Evolutionary conservation across 2,113 vertebrate species (phyloP).

Genomic region (Chloropsis cyanopogon): DNA sequence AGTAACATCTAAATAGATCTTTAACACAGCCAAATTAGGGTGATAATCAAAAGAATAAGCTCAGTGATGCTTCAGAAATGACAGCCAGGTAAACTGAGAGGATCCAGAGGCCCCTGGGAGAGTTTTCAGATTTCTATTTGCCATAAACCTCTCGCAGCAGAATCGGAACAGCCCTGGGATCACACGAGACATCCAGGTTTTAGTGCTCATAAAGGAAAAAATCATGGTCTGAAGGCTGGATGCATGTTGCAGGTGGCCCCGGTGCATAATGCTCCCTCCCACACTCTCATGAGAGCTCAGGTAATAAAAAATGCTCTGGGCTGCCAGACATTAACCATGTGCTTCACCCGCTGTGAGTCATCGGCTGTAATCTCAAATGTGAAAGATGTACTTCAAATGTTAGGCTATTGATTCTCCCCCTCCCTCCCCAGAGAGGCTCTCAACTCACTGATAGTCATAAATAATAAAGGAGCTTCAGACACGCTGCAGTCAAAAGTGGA

Average conservation of each 20-base stretch:
- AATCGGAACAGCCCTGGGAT: neutral
- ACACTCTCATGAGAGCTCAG: neutral
- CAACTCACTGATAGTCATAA: slow-evolving; percentile 14
- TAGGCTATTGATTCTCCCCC: neutral
- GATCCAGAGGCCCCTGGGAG: neutral
- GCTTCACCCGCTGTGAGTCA: neutral
- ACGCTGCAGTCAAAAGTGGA: neutral
- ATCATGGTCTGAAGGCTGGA: neutral
- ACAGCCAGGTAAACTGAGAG: neutral
- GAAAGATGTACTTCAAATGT: neutral
- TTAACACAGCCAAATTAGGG: neutral
- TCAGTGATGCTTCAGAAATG: neutral
- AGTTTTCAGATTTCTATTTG: neutral
- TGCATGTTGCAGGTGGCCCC: neutral
- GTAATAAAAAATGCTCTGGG: neutral
- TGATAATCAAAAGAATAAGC: neutral
- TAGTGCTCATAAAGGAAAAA: neutral
- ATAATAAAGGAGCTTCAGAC: slow-evolving; percentile 12
- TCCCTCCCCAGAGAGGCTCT: neutral
- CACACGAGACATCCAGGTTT: neutral
- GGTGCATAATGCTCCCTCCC: neutral
- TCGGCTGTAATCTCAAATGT: neutral
- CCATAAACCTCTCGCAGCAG: neutral
- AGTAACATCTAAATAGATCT: neutral
- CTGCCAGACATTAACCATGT: neutral